Percentiles rank a stretch among this genome's conserved stretches.
These are phyloP conservation scores for Leptestheria dahalacensis DNA, from an alignment of 1,140 invertebrate species.

Conservation along the genomic window DNA sequence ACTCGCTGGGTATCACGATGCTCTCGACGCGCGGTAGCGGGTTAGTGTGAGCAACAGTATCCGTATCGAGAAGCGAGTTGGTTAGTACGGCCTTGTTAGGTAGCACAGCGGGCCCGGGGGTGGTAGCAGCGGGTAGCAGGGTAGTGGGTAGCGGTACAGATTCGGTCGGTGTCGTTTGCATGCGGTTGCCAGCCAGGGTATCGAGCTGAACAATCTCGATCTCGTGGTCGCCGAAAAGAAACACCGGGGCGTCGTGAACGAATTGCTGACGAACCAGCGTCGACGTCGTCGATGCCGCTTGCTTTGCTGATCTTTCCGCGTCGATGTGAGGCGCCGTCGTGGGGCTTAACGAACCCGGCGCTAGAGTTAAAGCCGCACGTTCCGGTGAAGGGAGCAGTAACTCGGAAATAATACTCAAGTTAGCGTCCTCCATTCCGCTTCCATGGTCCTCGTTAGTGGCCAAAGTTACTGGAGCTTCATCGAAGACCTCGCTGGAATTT, in stretches of 20 bases:
- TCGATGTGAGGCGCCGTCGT: neutral
- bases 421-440: neutral
- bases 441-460: neutral
- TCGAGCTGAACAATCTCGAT: slow-evolving; percentile 34
- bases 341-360: neutral
- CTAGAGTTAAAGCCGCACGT: neutral
- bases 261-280: neutral
- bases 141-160: neutral
- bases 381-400: neutral
- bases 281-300: neutral
- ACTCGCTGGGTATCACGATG: slow-evolving; percentile 14
- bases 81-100: neutral
- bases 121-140: neutral
- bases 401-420: neutral
- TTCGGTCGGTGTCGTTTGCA: neutral
- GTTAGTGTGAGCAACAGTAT: neutral
- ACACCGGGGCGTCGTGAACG: slow-evolving; percentile 20
- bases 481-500: neutral
- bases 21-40: slow-evolving; percentile 16
- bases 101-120: too few relatives aligned
- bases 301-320: neutral
- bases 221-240: slow-evolving; percentile 26
- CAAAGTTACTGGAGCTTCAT: neutral
- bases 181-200: neutral
- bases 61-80: neutral